Evolutionary conservation across 64 coral and sea anemone species (phyloP).

Genomic region (Anthopleura sola): DNA sequence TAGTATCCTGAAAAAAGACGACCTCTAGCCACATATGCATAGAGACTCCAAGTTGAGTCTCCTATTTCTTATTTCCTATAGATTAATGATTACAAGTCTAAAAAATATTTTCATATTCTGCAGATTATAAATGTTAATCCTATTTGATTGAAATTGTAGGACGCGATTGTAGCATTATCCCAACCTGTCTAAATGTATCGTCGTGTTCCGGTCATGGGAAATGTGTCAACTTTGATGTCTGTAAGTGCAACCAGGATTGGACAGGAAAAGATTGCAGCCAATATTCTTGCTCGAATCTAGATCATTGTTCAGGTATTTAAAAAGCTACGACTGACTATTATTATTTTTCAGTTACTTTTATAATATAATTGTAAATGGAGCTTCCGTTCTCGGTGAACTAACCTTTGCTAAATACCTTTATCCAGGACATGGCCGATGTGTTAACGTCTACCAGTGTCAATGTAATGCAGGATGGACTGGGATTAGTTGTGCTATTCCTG

Average conservation of each 20-base stretch:
- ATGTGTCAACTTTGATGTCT: slow-evolving; percentile 58
- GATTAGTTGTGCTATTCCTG: slow-evolving; percentile 46
- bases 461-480: slow-evolving; percentile 52
- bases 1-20: too few relatives aligned
- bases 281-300: slow-evolving; percentile 46
- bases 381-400: too few relatives aligned
- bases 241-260: slow-evolving; percentile 54
- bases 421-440: slow-evolving; percentile 40
- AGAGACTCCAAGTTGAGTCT: too few relatives aligned
- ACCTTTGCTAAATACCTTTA: neutral
- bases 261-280: slow-evolving; percentile 53
- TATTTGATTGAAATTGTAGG: neutral
- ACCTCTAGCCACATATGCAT: too few relatives aligned
- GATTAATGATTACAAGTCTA: too few relatives aligned
- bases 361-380: too few relatives aligned
- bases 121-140: too few relatives aligned
- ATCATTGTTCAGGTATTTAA: slow-evolving; percentile 46
- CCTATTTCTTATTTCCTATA: too few relatives aligned
- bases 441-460: slow-evolving; percentile 25
- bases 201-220: slow-evolving; percentile 36
- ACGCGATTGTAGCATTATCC: slow-evolving; percentile 35
- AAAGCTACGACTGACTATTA: neutral
- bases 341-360: neutral
- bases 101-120: too few relatives aligned
- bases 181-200: slow-evolving; percentile 47